Conservation (phyloP, 2,888 invertebrate genomes). For the Mongoloraphidia duomilia region DNA sequence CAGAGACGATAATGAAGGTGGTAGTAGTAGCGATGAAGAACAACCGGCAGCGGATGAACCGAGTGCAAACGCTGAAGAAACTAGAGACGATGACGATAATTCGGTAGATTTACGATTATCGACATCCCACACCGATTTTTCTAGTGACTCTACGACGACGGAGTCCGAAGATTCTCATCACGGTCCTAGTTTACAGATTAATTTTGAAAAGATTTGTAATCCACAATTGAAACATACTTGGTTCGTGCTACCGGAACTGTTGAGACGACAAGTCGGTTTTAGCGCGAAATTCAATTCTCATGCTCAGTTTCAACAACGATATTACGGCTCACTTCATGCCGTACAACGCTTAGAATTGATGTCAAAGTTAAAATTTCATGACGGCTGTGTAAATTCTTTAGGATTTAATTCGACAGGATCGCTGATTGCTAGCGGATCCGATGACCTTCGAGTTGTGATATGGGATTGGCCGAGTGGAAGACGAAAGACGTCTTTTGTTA, state of each 20-base stretch:
- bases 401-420: conserved; percentile 73
- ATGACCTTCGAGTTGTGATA: conserved; percentile 70
- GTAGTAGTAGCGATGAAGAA: background rate
- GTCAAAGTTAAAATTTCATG: conserved; percentile 62
- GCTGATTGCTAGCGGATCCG: conserved; percentile 76
- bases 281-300: conserved; percentile 26
- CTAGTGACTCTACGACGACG: background rate
- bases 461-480: conserved; percentile 82
- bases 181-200: no score
- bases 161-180: background rate
- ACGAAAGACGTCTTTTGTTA: conserved; percentile 50
- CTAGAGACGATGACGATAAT: background rate
- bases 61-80: background rate
- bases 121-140: background rate
- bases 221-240: conserved; percentile 49
- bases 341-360: conserved; percentile 70
- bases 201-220: conserved; percentile 4
- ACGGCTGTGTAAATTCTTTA: conserved; percentile 84
- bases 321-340: conserved; percentile 68
- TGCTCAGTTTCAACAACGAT: conserved; percentile 47
- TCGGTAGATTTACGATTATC: background rate
- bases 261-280: conserved; percentile 47
- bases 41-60: background rate
- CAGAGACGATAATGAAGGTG: background rate
- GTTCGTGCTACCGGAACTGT: conserved; percentile 48